These are phyloP conservation scores for Ennomos fuscantarius DNA, from an alignment of 2,888 invertebrate genomes.

Conservation along the genomic window DNA sequence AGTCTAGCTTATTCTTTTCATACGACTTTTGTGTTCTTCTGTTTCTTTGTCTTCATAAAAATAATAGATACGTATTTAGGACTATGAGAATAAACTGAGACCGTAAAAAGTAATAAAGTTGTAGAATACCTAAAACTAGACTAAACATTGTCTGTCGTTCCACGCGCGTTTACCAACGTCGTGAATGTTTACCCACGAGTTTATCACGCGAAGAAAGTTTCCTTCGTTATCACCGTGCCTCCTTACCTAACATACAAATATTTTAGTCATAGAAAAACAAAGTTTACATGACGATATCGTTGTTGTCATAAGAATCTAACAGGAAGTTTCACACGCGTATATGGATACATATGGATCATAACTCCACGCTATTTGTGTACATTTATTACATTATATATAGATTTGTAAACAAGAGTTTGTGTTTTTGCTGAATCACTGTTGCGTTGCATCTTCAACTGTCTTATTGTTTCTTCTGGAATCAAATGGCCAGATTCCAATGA, in stretches of 20 bases:
- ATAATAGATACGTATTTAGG: too few species aligned
- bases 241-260: constrained; percentile 12
- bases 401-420: constrained; percentile 1
- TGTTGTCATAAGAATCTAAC: constrained; percentile 1
- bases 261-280: constrained; percentile 13
- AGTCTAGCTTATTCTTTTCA: too few species aligned
- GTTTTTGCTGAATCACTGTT: constrained; percentile 15
- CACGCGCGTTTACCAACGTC: constrained; percentile 26
- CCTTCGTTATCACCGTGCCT: constrained; percentile 19
- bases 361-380: constrained; percentile 4
- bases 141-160: constrained; percentile 4
- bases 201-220: constrained; percentile 30
- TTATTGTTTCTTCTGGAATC: constrained; percentile 23
- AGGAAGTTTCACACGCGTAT: constrained; percentile 24
- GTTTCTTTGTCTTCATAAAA: too few species aligned
- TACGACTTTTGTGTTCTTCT: too few species aligned
- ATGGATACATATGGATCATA: background rate
- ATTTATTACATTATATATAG: constrained; percentile 6
- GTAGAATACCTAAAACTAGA: background rate
- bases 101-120: too few species aligned
- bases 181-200: constrained; percentile 23
- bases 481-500: constrained; percentile 23
- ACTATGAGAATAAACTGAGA: too few species aligned
- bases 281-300: constrained; percentile 4
- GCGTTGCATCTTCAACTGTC: constrained; percentile 21